phyloP scores from a whole-genome alignment of 23 tunicate genomes.

The Aplidium turbinatum region DNA sequence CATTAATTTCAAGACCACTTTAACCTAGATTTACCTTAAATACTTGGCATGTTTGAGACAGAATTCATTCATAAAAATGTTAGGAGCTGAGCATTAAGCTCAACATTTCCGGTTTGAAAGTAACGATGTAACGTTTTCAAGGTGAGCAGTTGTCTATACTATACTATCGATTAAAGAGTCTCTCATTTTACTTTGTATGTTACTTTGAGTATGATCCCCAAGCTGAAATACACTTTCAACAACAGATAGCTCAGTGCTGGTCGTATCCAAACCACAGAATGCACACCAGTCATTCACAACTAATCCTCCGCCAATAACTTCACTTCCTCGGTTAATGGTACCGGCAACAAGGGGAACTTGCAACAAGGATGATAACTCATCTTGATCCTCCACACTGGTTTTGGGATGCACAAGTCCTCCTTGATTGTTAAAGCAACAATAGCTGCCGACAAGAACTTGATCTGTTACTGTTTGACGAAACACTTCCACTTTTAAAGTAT shows the following conservation, averaged over 20 bases:
- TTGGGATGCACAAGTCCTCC: conserved; percentile 99
- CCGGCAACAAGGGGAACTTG: conserved; percentile 99
- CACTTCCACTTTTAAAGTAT: conserved; percentile 90
- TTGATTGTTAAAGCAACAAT: conserved; percentile 82
- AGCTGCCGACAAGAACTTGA: conserved; percentile 97
- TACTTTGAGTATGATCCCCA: conserved; percentile 61
- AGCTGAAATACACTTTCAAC: conserved; percentile 92
- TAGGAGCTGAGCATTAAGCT: no score
- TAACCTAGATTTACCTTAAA: no score
- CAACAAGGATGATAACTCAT: conserved; percentile 90
- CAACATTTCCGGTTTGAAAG: no score
- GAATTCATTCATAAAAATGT: no score
- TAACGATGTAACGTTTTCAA: no score
- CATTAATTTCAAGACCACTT: no score
- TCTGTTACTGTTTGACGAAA: conserved; percentile 97
- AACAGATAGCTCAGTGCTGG: conserved; percentile 90
- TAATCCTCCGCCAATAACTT: conserved; percentile 97
- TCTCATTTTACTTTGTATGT: conserved; percentile 76
- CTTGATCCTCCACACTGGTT: conserved; percentile 91
- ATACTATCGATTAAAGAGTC: conserved; percentile 89
- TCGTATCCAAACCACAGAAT: conserved; percentile 96
- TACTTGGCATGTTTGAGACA: no score
- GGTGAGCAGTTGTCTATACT: no score
- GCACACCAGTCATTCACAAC: conserved; percentile 99
- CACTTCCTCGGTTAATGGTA: conserved; percentile 96